Evolutionary conservation across 2,113 vertebrate genomes (phyloP).

Genomic region (Parotia lawesii): DNA sequence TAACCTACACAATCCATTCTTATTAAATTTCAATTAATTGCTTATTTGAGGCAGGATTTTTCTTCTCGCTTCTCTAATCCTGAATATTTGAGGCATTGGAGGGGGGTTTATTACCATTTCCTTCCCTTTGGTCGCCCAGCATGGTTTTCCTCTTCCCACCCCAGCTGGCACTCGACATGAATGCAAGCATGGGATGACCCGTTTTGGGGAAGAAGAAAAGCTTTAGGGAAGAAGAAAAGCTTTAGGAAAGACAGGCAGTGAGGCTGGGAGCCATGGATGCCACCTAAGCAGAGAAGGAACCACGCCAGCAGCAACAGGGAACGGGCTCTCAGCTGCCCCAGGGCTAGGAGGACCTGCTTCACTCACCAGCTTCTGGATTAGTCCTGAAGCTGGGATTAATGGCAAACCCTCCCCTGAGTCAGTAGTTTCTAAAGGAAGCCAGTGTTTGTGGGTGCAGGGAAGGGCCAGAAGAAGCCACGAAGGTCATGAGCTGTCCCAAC

Average conservation of each 20-base stretch:
- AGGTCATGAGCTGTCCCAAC: not conserved
- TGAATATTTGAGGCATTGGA: not conserved
- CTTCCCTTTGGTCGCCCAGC: not conserved
- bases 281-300: not conserved
- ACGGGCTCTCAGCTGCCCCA: not conserved
- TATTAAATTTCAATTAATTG: slow-evolving; percentile 64
- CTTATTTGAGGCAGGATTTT: slow-evolving; percentile 43
- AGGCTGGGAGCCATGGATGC: not conserved
- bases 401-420: not conserved
- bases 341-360: not conserved
- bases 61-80: slow-evolving; percentile 19
- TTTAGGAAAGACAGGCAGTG: not conserved
- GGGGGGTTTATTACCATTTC: not conserved
- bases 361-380: not conserved
- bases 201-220: not conserved
- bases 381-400: not conserved
- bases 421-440: not conserved
- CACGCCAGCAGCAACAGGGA: not conserved
- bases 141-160: not conserved
- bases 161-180: not conserved
- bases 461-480: not conserved
- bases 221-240: not conserved
- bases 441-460: not conserved
- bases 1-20: slow-evolving; percentile 52
- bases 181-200: fast-evolving